Evolutionary conservation across 2,113 vertebrate genomes (phyloP).

Genomic region (Mungos mungo): DNA sequence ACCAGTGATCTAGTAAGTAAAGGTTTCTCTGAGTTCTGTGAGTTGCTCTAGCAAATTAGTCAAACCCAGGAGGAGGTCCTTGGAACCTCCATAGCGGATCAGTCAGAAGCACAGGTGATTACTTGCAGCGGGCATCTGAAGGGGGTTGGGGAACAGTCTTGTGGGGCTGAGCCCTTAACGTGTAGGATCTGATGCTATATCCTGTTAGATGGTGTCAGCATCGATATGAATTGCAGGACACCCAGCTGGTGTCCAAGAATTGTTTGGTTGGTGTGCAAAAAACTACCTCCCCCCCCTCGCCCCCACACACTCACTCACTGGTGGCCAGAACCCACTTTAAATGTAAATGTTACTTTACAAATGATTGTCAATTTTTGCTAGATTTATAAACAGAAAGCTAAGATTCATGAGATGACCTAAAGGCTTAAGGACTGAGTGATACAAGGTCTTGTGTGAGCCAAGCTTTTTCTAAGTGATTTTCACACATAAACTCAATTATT

Average conservation of each 20-base stretch:
- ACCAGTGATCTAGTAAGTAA: neutral
- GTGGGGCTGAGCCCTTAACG: neutral
- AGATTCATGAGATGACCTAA: neutral
- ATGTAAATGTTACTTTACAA: neutral
- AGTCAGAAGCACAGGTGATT: neutral
- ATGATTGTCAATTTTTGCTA: neutral
- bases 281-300: neutral
- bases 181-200: neutral
- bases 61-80: neutral
- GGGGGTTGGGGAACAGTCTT: too few species aligned
- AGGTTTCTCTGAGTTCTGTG: neutral
- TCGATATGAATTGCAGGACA: neutral
- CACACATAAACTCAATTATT: neutral
- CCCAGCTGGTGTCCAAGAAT: neutral
- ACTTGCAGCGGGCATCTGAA: neutral
- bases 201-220: neutral
- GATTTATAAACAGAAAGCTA: constrained; percentile 9
- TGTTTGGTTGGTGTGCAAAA: neutral
- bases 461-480: neutral
- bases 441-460: neutral
- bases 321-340: neutral
- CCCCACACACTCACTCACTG: neutral
- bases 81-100: neutral
- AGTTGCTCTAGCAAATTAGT: neutral
- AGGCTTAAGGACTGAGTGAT: neutral